Conservation (phyloP, 1,140 invertebrate species). For the Bombus consobrinus region DNA sequence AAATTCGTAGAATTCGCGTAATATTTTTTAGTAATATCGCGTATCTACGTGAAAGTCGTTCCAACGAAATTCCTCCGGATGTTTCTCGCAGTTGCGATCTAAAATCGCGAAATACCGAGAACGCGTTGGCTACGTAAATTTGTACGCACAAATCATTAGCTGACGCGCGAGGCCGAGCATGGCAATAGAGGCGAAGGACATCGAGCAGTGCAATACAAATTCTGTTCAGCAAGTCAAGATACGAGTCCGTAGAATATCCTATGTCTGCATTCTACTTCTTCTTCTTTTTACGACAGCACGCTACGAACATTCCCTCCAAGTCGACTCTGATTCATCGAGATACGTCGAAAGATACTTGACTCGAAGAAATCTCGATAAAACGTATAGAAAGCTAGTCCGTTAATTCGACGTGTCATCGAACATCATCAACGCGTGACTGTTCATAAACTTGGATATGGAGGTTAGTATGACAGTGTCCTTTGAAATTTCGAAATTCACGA, state of each 20-base stretch:
- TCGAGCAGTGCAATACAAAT: constrained; percentile 26
- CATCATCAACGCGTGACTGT: background rate
- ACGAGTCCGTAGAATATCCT: constrained; percentile 37
- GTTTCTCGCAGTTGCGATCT: background rate
- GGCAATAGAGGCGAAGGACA: constrained; percentile 39
- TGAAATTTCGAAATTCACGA: background rate
- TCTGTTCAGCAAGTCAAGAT: constrained; percentile 7
- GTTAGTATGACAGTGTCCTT: background rate
- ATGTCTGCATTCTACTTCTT: background rate
- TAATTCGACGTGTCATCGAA: background rate
- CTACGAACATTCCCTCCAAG: background rate
- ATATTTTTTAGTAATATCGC: no score
- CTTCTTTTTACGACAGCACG: background rate
- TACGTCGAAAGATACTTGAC: background rate
- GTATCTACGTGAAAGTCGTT: no score
- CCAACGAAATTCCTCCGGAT: no score
- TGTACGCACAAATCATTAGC: constrained; percentile 46
- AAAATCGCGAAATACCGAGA: background rate
- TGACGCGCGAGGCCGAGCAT: constrained; percentile 39
- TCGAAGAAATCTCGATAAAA: background rate
- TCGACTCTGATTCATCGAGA: background rate
- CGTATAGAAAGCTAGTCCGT: background rate
- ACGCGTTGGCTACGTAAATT: constrained; percentile 29
- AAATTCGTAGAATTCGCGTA: background rate
- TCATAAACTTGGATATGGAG: background rate